Percentiles rank a stretch among this genome's conserved stretches.
phyloP scores from a whole-genome alignment of 2,888 invertebrate genomes.

The Eupithecia dodoneata region DNA sequence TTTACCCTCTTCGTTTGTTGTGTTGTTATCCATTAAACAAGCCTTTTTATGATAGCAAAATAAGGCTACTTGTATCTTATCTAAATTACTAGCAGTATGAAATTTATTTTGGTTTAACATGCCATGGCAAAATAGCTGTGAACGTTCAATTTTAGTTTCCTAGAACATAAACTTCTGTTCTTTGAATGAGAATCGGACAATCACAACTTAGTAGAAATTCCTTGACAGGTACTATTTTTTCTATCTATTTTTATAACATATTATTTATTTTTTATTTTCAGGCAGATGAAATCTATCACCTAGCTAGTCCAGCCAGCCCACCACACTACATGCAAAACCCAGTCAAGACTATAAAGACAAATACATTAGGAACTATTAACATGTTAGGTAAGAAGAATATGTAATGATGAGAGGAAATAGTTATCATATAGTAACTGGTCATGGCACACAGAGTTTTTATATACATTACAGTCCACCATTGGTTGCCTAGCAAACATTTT shows the following conservation, averaged over 20 bases:
- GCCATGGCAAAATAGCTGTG: neutral
- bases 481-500: neutral
- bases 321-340: conserved; percentile 99
- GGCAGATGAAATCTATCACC: conserved; percentile 98
- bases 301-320: conserved; percentile 99
- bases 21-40: neutral
- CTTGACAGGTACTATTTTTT: neutral
- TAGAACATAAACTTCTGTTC: neutral
- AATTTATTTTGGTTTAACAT: neutral
- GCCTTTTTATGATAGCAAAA: conserved; percentile 2
- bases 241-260: too few species aligned
- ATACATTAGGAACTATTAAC: conserved; percentile 97
- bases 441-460: neutral
- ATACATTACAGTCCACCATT: neutral
- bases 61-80: neutral
- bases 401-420: neutral
- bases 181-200: neutral
- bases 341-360: conserved; percentile 99
- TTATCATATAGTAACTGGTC: neutral
- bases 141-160: neutral
- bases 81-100: neutral
- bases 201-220: neutral
- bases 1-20: neutral
- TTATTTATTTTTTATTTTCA: conserved; percentile 43
- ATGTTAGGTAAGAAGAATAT: conserved; percentile 88